Conservation (phyloP, 2,888 invertebrate genomes). For the Tyria jacobaeae region DNA sequence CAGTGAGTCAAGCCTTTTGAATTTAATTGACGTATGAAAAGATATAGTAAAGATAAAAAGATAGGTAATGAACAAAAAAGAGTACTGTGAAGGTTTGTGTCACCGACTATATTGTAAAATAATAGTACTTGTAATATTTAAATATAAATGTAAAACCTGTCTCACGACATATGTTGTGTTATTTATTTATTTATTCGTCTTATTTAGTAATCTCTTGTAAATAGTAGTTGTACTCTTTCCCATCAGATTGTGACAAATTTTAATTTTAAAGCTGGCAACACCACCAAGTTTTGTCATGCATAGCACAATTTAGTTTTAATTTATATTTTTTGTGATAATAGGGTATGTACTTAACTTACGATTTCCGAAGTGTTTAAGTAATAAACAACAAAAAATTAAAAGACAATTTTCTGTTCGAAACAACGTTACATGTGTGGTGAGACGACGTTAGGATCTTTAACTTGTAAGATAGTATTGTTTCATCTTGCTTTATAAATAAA, state of each 20-base stretch:
- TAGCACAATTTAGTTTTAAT: conserved; percentile 81
- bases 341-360: conserved; percentile 75
- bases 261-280: conserved; percentile 64
- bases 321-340: conserved; percentile 84
- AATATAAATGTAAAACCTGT: conserved; percentile 67
- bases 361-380: conserved; percentile 56
- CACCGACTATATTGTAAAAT: conserved; percentile 35
- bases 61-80: too few relatives aligned
- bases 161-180: conserved; percentile 86
- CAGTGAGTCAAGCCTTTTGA: conserved; percentile 30
- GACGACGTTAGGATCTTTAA: conserved; percentile 80
- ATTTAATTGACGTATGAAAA: conserved; percentile 16
- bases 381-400: conserved; percentile 50
- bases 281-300: conserved; percentile 57
- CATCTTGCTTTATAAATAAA: conserved; percentile 55
- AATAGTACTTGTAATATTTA: conserved; percentile 28
- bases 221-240: conserved; percentile 77
- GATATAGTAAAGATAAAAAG: conserved; percentile 5
- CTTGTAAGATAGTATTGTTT: conserved; percentile 66
- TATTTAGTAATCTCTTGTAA: conserved; percentile 64
- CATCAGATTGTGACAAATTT: conserved; percentile 79
- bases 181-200: conserved; percentile 49
- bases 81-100: conserved; percentile 30
- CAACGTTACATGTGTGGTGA: conserved; percentile 87
- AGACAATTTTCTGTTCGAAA: conserved; percentile 67